Percentiles rank a stretch among this genome's conserved stretches.
phyloP scores from a whole-genome alignment of 2,113 vertebrate genomes.

The Antechinus flavipes region DNA sequence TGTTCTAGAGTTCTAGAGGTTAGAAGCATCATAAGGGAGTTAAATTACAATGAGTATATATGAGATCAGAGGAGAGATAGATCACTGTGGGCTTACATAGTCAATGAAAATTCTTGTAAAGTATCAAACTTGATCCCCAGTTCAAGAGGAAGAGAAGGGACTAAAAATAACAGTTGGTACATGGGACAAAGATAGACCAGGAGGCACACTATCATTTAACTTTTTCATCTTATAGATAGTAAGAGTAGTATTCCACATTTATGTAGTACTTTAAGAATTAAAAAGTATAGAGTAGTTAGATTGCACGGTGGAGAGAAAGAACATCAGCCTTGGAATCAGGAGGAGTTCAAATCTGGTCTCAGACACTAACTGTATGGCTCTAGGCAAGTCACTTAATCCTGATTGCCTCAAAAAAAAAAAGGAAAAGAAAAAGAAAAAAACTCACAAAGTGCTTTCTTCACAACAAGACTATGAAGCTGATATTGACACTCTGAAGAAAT shows the following conservation, averaged over 20 bases:
- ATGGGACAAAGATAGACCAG: background rate
- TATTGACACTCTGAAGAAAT: background rate
- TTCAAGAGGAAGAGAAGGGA: background rate
- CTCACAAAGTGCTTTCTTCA: background rate
- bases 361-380: background rate
- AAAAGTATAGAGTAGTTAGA: background rate
- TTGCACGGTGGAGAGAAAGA: background rate
- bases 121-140: background rate
- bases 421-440: background rate
- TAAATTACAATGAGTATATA: background rate
- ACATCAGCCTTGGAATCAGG: background rate
- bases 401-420: background rate
- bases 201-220: background rate
- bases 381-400: background rate
- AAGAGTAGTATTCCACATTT: background rate
- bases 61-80: background rate
- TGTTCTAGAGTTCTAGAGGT: background rate
- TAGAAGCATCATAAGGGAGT: background rate
- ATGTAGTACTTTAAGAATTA: background rate
- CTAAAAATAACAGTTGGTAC: background rate
- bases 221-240: background rate
- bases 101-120: background rate
- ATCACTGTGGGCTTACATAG: background rate
- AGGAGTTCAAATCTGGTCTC: background rate
- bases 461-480: background rate